Evolutionary conservation across 2,797 vertebrate genomes (phyloP).

Genomic region (Macroramphosus scolopax): DNA sequence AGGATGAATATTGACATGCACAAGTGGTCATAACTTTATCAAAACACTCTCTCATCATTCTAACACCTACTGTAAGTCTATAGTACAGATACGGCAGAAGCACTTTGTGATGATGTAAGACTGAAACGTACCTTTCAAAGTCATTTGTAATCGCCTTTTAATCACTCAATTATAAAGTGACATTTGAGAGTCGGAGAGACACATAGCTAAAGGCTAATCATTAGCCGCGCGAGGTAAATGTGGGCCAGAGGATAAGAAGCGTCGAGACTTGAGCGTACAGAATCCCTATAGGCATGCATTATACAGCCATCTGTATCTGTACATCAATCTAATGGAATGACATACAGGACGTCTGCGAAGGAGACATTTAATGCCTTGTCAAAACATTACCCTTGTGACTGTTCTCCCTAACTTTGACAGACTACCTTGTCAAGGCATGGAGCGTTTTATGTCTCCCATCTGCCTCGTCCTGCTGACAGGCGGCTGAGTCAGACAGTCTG

Average conservation of each 20-base stretch:
- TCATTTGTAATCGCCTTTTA: slow-evolving; percentile 29
- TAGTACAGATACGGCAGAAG: no score
- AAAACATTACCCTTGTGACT: slow-evolving; percentile 79
- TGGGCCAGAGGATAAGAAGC: slow-evolving; percentile 41
- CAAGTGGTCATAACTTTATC: background rate
- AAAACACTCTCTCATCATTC: no score
- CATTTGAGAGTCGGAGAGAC: slow-evolving; percentile 19
- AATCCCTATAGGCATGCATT: slow-evolving; percentile 57
- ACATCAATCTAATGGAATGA: slow-evolving; percentile 73
- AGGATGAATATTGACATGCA: no score
- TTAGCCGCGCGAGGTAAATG: slow-evolving; percentile 32
- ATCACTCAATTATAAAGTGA: slow-evolving; percentile 20
- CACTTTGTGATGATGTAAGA: slow-evolving; percentile 1
- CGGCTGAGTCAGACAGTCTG: slow-evolving; percentile 67
- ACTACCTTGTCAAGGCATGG: slow-evolving; percentile 75
- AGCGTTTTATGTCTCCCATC: slow-evolving; percentile 75
- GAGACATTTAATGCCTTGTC: slow-evolving; percentile 80
- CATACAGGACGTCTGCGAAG: slow-evolving; percentile 73
- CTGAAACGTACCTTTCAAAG: slow-evolving; percentile 14
- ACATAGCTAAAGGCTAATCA: slow-evolving; percentile 34
- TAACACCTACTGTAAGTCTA: no score
- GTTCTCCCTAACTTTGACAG: slow-evolving; percentile 77
- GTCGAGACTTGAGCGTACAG: slow-evolving; percentile 31
- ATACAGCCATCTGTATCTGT: slow-evolving; percentile 71
- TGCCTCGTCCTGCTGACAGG: slow-evolving; percentile 71